phyloP scores from a whole-genome alignment of 2,113 vertebrate genomes.

The Paedocypris sp. region DNA sequence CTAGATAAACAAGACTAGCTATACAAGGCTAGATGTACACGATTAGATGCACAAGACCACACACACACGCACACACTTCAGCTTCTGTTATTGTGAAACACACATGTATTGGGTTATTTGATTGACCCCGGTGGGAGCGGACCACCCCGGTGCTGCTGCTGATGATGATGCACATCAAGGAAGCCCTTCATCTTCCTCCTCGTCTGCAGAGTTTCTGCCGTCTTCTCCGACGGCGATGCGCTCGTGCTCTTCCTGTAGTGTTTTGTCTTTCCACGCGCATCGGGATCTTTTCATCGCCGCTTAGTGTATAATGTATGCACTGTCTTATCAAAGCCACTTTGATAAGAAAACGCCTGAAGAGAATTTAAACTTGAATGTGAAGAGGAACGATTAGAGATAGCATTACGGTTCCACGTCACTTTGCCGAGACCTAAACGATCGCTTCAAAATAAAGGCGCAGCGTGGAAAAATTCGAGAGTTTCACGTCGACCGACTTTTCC shows the following conservation, averaged over 20 bases:
- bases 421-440: not conserved
- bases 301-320: not conserved
- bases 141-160: not conserved
- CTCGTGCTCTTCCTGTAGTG: not conserved
- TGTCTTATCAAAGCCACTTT: constrained; percentile 3
- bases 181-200: not conserved
- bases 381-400: not conserved
- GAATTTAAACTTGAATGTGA: not conserved
- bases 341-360: not conserved
- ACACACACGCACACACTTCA: not conserved
- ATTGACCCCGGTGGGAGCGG: not conserved
- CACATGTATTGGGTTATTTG: constrained; percentile 10
- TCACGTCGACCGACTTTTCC: too few relatives aligned
- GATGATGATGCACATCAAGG: not conserved
- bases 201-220: not conserved
- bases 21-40: too few relatives aligned
- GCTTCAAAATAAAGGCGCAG: too few relatives aligned
- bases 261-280: not conserved
- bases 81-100: constrained; percentile 16
- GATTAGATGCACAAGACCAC: not conserved
- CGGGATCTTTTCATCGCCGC: too few relatives aligned
- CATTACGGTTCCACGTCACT: not conserved
- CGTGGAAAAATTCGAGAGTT: too few relatives aligned
- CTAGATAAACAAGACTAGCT: too few relatives aligned
- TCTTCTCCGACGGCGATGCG: not conserved